These are phyloP conservation scores for Hoplostethus mediterraneus DNA, from an alignment of 2,797 vertebrate genomes.

Conservation along the genomic window DNA sequence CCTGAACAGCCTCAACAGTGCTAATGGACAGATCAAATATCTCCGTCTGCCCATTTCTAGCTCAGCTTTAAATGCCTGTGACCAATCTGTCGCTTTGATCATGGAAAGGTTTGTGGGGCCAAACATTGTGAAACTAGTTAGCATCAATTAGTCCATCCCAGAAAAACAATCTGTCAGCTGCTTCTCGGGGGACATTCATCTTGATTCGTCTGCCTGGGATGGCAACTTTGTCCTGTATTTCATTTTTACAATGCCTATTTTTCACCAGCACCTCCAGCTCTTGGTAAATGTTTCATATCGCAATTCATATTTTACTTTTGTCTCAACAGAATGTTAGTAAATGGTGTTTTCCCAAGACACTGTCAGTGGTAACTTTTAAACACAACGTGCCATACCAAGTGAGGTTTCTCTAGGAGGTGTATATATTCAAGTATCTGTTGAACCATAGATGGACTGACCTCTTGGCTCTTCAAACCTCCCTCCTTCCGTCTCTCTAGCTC, in stretches of 20 bases:
- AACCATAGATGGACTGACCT: background rate
- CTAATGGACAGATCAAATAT: background rate
- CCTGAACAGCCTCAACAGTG: slow-evolving; percentile 12
- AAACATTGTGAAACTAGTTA: background rate
- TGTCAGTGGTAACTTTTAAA: background rate
- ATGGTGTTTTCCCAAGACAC: too few species aligned
- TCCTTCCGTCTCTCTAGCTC: background rate
- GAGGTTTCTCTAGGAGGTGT: too few species aligned
- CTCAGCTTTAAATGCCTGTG: background rate
- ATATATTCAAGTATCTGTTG: too few species aligned
- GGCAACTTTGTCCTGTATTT: background rate
- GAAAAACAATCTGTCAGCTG: background rate
- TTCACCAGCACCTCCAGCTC: background rate
- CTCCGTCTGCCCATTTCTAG: background rate
- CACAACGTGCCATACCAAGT: background rate
- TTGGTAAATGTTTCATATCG: background rate
- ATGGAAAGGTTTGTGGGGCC: background rate
- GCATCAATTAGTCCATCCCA: too few species aligned
- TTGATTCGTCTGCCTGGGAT: background rate
- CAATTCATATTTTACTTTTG: background rate
- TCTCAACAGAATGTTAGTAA: too few species aligned
- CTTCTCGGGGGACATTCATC: background rate
- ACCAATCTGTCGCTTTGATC: background rate
- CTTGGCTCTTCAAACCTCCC: background rate
- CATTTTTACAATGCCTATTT: background rate